phyloP scores from a whole-genome alignment of 30 jellyfish, hydroid and myxozoan genomes.

The Pseudorhiza aurosa region DNA sequence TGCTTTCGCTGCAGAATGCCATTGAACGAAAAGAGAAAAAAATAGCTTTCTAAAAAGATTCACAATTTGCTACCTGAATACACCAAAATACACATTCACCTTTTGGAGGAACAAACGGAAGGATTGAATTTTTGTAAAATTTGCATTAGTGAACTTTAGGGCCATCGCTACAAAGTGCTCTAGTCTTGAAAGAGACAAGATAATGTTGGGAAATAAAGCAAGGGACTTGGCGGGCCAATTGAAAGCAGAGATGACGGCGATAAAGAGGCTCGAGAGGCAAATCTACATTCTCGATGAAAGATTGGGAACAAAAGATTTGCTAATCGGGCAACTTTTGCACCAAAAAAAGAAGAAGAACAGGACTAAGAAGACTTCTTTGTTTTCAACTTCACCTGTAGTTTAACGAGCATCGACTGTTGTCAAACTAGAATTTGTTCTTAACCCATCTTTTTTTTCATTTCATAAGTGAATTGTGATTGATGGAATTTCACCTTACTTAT shows the following conservation, averaged over 20 bases:
- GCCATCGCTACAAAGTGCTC: not conserved
- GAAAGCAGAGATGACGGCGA: not conserved
- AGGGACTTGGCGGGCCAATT: not conserved
- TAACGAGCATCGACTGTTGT: no score
- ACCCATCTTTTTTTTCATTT: no score
- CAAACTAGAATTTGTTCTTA: no score
- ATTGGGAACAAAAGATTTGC: not conserved
- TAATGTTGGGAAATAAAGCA: not conserved
- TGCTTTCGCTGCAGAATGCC: not conserved
- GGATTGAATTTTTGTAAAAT: not conserved
- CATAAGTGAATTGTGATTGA: no score
- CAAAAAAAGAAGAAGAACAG: not conserved
- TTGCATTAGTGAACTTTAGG: not conserved
- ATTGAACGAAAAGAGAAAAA: not conserved
- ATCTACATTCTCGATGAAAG: not conserved
- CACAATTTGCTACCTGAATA: not conserved
- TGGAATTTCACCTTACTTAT: no score
- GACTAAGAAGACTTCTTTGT: not conserved
- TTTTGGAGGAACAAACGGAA: not conserved
- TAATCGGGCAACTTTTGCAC: not conserved
- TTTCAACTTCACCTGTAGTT: not conserved
- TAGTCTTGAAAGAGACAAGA: not conserved
- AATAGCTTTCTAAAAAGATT: not conserved
- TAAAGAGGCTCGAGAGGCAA: not conserved
- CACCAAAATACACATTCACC: not conserved